These are phyloP conservation scores for Zosterops lateralis DNA, from an alignment of 2,113 vertebrate species.

Conservation along the genomic window DNA sequence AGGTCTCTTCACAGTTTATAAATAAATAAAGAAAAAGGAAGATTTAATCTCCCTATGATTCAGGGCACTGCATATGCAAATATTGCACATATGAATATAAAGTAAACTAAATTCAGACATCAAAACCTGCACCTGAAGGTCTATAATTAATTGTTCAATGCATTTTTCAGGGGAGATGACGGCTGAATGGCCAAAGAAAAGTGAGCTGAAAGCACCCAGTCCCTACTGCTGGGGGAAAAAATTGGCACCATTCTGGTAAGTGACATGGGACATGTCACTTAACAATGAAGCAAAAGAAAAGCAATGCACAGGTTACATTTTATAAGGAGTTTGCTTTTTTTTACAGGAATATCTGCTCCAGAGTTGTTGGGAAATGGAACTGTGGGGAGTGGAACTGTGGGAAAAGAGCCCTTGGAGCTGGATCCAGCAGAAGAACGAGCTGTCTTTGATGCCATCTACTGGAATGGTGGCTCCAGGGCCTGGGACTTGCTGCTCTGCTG, in stretches of 20 bases:
- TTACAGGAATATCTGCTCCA: not conserved
- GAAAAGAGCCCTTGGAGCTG: not conserved
- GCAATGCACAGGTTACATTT: accelerated
- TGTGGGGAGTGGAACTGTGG: not conserved
- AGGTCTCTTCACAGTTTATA: not conserved
- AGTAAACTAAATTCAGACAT: not conserved
- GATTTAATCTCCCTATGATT: not conserved
- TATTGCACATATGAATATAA: not conserved
- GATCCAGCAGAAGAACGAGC: not conserved
- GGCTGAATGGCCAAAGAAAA: not conserved
- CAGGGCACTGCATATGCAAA: not conserved
- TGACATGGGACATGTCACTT: accelerated
- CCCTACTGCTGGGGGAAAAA: not conserved
- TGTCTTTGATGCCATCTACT: constrained; percentile 68
- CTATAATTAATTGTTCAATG: not conserved
- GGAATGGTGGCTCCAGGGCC: not conserved
- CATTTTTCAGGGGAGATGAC: not conserved
- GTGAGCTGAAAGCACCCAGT: not conserved
- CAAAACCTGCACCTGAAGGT: not conserved
- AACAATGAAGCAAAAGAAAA: not conserved
- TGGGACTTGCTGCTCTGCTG: not conserved
- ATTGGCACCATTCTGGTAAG: accelerated
- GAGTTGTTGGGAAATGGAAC: not conserved
- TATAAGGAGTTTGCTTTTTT: not conserved
- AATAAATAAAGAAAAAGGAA: not conserved